Percentiles rank a stretch among this genome's conserved stretches.
These are phyloP conservation scores for Oxyruncus cristatus DNA, from an alignment of 2,113 vertebrate species.

Conservation along the genomic window DNA sequence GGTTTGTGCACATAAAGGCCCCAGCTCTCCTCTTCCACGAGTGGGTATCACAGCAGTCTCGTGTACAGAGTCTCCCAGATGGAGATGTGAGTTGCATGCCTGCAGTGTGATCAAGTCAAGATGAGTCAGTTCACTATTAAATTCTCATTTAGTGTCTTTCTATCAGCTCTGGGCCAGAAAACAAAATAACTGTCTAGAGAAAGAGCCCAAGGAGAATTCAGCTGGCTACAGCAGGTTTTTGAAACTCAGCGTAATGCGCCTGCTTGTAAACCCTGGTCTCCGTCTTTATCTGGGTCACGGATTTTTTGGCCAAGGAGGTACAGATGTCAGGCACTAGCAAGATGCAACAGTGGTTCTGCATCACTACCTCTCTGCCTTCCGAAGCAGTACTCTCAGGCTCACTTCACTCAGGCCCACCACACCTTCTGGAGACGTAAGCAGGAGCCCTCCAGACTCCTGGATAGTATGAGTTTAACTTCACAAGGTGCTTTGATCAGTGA, in stretches of 20 bases:
- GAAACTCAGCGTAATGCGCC: not conserved
- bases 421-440: accelerated
- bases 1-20: accelerated
- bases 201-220: slow-evolving; percentile 11
- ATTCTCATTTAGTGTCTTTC: not conserved
- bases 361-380: not conserved
- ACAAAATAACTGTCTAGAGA: not conserved
- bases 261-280: not conserved
- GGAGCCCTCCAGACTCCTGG: not conserved
- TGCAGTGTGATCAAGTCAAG: not conserved
- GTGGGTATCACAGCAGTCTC: not conserved
- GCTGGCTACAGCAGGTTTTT: not conserved
- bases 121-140: not conserved
- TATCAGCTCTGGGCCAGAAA: not conserved
- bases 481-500: not conserved
- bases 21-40: not conserved
- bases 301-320: not conserved
- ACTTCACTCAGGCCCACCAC: not conserved
- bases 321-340: not conserved
- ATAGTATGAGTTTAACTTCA: not conserved
- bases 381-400: not conserved
- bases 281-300: not conserved
- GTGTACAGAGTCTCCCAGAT: not conserved
- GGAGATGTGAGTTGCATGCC: not conserved
- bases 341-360: not conserved